A percentile compares a stretch with the other conserved stretches of the same genome.
These are phyloP conservation scores for Diorhabda sublineata DNA, from an alignment of 1,140 invertebrate species.

Conservation along the genomic window DNA sequence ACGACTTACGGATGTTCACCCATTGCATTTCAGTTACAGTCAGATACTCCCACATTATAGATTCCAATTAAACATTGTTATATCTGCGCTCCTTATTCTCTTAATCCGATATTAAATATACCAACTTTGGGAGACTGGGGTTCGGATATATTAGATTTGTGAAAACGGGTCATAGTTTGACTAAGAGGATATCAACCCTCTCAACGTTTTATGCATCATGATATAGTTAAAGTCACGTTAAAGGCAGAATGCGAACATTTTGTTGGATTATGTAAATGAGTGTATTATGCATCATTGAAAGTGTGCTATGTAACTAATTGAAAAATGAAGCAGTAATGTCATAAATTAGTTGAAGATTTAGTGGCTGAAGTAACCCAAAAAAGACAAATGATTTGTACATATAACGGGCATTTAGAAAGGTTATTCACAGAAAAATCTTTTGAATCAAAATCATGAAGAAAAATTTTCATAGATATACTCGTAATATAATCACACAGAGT, in stretches of 20 bases:
- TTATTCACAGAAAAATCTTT: too few relatives aligned
- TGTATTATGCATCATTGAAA: too few relatives aligned
- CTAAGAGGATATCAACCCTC: background rate
- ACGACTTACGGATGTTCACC: background rate
- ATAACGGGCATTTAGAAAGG: too few relatives aligned
- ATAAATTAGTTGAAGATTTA: too few relatives aligned
- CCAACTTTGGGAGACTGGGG: background rate
- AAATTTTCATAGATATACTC: too few relatives aligned
- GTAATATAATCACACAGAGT: too few relatives aligned
- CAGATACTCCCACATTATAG: slow-evolving; percentile 1
- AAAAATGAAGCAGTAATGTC: too few relatives aligned
- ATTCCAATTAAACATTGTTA: slow-evolving; percentile 3
- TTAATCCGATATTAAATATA: slow-evolving; percentile 3
- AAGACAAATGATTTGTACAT: too few relatives aligned
- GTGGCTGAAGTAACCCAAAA: too few relatives aligned
- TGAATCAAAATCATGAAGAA: too few relatives aligned
- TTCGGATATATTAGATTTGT: background rate
- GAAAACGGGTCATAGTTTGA: background rate
- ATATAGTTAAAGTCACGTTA: background rate
- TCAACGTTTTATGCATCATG: background rate
- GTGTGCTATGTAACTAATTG: too few relatives aligned
- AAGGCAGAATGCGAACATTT: background rate
- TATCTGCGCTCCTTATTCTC: background rate
- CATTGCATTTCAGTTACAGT: background rate
- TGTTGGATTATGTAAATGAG: background rate